A percentile compares a stretch with the other conserved stretches of the same genome.
Conservation (phyloP, 2,797 vertebrate species). For the Dermochelys coriacea region DNA sequence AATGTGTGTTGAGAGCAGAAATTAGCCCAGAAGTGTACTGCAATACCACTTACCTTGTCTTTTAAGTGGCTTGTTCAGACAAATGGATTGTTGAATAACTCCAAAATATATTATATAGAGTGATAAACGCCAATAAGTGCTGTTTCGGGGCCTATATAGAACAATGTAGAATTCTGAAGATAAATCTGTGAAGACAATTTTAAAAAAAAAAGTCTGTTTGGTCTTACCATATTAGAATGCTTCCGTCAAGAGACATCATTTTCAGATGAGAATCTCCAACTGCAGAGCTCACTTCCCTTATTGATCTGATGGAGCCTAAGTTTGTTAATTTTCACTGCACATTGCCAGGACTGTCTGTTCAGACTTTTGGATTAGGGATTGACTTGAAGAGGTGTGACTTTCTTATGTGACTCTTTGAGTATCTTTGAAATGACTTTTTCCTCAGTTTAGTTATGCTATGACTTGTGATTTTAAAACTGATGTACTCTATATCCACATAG, state of each 20-base stretch:
- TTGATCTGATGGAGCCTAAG: background rate
- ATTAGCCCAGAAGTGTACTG: background rate
- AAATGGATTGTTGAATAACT: background rate
- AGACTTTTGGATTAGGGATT: background rate
- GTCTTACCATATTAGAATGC: background rate
- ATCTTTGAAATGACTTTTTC: background rate
- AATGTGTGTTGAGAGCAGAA: background rate
- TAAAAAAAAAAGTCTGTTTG: background rate
- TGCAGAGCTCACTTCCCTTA: background rate
- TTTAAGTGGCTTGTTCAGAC: background rate
- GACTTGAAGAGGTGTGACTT: background rate
- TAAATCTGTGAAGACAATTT: background rate
- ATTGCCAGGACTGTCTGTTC: background rate
- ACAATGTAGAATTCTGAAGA: background rate
- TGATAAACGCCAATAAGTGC: background rate
- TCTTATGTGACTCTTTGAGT: background rate
- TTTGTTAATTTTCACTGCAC: background rate
- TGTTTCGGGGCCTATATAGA: rapidly evolving
- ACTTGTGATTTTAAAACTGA: background rate
- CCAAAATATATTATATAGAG: background rate
- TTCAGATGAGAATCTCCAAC: background rate
- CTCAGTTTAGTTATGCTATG: background rate
- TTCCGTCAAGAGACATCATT: background rate
- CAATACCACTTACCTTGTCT: background rate
- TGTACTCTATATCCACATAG: background rate